A percentile compares a stretch with the other conserved stretches of the same genome.
Conservation (phyloP, 1,140 invertebrate species). For the Drosophila lacertosa region DNA sequence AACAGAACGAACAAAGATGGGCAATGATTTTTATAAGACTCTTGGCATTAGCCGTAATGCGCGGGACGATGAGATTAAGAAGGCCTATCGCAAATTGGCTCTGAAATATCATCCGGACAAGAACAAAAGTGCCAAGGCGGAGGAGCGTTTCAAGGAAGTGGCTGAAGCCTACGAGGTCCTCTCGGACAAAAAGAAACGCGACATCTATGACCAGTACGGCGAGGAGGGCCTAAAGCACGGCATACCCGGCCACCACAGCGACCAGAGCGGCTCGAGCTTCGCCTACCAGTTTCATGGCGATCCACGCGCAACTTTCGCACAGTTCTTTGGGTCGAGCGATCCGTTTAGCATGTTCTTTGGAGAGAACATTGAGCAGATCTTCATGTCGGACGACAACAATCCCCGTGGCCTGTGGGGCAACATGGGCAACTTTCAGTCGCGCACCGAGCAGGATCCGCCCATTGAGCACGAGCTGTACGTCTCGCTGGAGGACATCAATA, state of each 20-base stretch:
- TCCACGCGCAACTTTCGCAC: slow-evolving; percentile 91
- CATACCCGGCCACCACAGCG: slow-evolving; percentile 94
- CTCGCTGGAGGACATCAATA: slow-evolving; percentile 90
- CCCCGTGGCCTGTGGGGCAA: slow-evolving; percentile 41
- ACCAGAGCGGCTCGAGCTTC: slow-evolving; percentile 88
- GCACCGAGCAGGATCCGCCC: slow-evolving; percentile 88
- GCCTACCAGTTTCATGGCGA: slow-evolving; percentile 92
- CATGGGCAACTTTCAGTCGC: slow-evolving; percentile 25
- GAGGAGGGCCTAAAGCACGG: slow-evolving; percentile 94
- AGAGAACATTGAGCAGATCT: slow-evolving; percentile 83
- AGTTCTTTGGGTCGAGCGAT: slow-evolving; percentile 88
- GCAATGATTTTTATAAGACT: slow-evolving; percentile 87
- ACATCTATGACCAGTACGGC: slow-evolving; percentile 97
- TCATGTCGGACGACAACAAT: slow-evolving; percentile 81
- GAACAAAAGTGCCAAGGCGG: slow-evolving; percentile 94
- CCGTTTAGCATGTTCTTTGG: slow-evolving; percentile 84
- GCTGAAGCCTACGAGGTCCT: slow-evolving; percentile 94
- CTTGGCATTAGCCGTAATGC: slow-evolving; percentile 93
- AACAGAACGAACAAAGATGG: slow-evolving; percentile 27
- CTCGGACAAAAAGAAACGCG: slow-evolving; percentile 94
- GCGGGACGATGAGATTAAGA: slow-evolving; percentile 94
- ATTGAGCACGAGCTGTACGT: slow-evolving; percentile 94
- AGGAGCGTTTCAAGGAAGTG: slow-evolving; percentile 95
- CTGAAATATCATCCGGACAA: slow-evolving; percentile 96
- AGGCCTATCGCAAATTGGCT: slow-evolving; percentile 93